A percentile compares a stretch with the other conserved stretches of the same genome.
Conservation (phyloP, 2,797 vertebrate species). For the Cynopterus sphinx region DNA sequence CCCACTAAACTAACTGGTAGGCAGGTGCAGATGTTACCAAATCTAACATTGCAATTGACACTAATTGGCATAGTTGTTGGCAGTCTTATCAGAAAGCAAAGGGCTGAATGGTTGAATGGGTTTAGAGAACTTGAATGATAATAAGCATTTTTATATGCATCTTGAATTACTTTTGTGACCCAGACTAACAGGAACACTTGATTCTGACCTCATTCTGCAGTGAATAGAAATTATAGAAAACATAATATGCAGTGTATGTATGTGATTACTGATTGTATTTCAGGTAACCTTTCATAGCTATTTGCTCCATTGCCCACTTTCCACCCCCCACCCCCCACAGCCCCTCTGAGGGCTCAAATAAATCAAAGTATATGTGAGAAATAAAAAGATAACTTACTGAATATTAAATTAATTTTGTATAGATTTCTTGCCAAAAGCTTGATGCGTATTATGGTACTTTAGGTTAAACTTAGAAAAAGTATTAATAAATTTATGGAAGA, state of each 20-base stretch:
- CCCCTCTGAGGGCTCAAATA: not conserved
- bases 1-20: constrained; percentile 16
- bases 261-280: constrained; percentile 52
- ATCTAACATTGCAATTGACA: constrained; percentile 77
- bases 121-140: constrained; percentile 75
- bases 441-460: not conserved
- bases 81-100: constrained; percentile 77
- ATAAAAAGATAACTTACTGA: constrained; percentile 11
- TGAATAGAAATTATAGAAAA: constrained; percentile 53
- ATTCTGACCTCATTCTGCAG: constrained; percentile 64
- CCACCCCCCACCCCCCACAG: not conserved
- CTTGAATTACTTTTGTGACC: constrained; percentile 78
- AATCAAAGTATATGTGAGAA: not conserved
- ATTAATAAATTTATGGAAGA: not conserved
- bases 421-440: constrained; percentile 17
- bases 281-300: constrained; percentile 54
- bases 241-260: not conserved
- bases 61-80: constrained; percentile 80
- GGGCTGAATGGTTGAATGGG: constrained; percentile 78
- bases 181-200: constrained; percentile 66
- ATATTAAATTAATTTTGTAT: constrained; percentile 39
- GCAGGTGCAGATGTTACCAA: constrained; percentile 69
- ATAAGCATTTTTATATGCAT: constrained; percentile 78
- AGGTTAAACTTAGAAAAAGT: not conserved
- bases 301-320: not conserved